Percentiles rank a stretch among this genome's conserved stretches.
These are phyloP conservation scores for Gymnothorax reevesii DNA, from an alignment of 2,797 vertebrate genomes.

Conservation along the genomic window DNA sequence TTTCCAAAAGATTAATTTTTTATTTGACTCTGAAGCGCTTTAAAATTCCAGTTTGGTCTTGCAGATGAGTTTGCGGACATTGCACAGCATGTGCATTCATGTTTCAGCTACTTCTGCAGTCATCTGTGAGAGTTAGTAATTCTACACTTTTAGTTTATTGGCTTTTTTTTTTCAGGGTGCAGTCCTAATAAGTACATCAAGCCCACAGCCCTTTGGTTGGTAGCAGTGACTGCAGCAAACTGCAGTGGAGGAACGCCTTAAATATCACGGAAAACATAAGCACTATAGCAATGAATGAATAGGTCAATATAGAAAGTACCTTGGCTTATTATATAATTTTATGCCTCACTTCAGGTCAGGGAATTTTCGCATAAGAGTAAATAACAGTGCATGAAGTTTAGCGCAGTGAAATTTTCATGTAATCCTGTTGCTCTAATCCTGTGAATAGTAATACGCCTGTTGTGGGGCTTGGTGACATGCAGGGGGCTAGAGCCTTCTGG, in stretches of 20 bases:
- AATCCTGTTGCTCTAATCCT: neutral
- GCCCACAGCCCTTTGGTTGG: neutral
- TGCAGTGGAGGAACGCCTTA: neutral
- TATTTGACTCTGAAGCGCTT: neutral
- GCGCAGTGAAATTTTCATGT: constrained; percentile 14
- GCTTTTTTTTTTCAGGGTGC: neutral
- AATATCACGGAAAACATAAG: neutral
- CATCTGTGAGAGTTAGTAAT: neutral
- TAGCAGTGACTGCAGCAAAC: neutral
- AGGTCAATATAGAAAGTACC: neutral
- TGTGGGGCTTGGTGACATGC: neutral
- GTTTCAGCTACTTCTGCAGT: neutral
- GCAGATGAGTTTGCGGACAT: neutral
- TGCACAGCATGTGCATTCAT: neutral
- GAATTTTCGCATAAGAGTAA: neutral
- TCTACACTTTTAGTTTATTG: neutral
- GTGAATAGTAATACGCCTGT: constrained; percentile 2
- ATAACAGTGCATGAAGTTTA: constrained; percentile 13
- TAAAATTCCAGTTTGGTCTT: constrained; percentile 1
- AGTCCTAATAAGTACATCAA: neutral
- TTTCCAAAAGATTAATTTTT: too few species aligned
- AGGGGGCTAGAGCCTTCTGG: neutral
- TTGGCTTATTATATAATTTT: neutral
- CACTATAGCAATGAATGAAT: neutral
- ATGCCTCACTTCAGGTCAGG: neutral